Conservation (phyloP, 2,113 vertebrate genomes). For the Notothenia coriiceps region DNA sequence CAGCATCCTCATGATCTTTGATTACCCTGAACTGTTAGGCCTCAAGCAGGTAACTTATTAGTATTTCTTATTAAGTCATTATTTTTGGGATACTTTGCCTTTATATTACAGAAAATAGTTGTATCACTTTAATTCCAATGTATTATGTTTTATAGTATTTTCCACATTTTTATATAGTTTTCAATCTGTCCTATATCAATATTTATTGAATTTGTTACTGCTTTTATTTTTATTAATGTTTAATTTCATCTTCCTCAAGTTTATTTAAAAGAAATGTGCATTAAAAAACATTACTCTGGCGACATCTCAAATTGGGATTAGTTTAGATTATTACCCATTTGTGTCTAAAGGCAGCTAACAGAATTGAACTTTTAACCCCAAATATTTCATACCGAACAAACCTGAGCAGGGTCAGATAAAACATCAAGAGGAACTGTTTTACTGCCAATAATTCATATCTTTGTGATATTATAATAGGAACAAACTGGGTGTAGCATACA, state of each 20-base stretch:
- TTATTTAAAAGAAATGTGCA: too few species aligned
- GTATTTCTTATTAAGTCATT: neutral
- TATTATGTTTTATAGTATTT: too few species aligned
- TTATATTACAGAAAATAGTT: neutral
- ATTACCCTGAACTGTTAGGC: conserved; percentile 91
- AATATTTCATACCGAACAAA: neutral
- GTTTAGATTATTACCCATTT: too few species aligned
- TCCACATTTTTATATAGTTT: too few species aligned
- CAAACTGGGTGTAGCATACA: neutral
- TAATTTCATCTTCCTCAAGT: too few species aligned
- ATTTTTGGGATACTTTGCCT: neutral
- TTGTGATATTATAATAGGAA: neutral
- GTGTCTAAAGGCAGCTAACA: too few species aligned
- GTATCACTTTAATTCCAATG: too few species aligned
- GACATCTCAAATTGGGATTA: neutral
- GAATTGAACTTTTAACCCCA: neutral
- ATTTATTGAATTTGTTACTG: too few species aligned
- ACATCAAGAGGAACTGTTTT: neutral
- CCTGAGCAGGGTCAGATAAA: neutral
- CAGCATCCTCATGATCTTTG: conserved; percentile 92
- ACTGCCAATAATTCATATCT: too few species aligned
- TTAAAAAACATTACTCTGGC: too few species aligned
- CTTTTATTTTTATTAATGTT: too few species aligned
- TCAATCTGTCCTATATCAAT: too few species aligned
- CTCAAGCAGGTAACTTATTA: conserved; percentile 88